Base-by-base conservation (phyloP, 2,797 vertebrate genomes). In the Carduelis carduelis region DNA sequence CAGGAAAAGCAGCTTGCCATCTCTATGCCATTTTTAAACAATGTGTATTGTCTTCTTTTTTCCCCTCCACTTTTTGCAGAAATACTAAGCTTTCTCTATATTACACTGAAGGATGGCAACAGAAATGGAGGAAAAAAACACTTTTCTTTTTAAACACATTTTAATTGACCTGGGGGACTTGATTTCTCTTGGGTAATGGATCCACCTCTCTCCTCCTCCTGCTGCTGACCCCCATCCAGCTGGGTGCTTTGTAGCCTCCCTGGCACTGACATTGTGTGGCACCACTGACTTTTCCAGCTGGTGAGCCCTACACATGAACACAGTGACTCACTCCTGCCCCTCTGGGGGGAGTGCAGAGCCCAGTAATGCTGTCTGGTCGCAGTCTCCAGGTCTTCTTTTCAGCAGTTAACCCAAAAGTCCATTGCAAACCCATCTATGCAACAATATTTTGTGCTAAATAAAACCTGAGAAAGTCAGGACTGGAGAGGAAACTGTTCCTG, bases 241-340 rank as follows among this genome's bases (percentile, higher is more conserved):
- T 91, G 61, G 26, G 44, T 66, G 43, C 64, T 81, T 68, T 83
- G 30, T 19, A 75, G 6, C 19, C n/a, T 28, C 18, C 28, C 14
- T 61, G 20, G 37, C 30, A n/a, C 28, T 20, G 1, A 0, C 0
- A 5, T 21, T 15, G 19, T 66, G 82, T 24, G 52, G 24, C 63
- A 56, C 6, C 8, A 1, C 21, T 3, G 7, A 14, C n/a, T 80
- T 83, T 70, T 77, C 49, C 85, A 46, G 49, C 50, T 87, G 1
- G 0, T 39, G 65, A 91, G 49, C 61, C 50, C 34, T 39, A 0
- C 23, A 21, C 17, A 21, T 0, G 1, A 8, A 16, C 41, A 12
- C 4, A 12, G 17, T 35, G 35, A 59, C 35, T 59, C 44, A 0
- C 15, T 15, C 32, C 32, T 71, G 55, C 37, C 74, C 55, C 61